Evolutionary conservation across 2,888 invertebrate genomes (phyloP), one percentile per base, ranked within the genome.

Genomic region (Xestia xanthographa): DNA sequence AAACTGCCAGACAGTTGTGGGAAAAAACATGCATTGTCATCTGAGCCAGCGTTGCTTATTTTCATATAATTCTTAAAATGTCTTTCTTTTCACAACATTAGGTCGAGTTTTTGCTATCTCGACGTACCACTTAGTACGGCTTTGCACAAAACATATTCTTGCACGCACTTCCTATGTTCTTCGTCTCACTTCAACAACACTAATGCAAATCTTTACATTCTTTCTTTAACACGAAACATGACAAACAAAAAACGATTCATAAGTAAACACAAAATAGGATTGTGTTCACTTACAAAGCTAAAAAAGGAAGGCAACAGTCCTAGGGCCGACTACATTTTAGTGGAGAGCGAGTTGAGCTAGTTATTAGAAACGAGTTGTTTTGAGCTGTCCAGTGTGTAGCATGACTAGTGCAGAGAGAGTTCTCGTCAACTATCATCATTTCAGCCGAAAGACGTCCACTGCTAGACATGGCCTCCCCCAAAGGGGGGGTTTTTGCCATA

Each of bases 251-350:
- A 70, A 69, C 75, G 62, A 67, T 68, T 80, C n/a, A 63, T 62
- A 43, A 48, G 72, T 77, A 76, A 82, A 82, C 72, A 77, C 22
- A 82, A 82, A 69, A 53, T 83, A 1, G 8, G 26, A 17, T 2
- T 67, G 71, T 74, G 77, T 72, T 72, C 38, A 38, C 62, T 85
- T 71, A 83, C 79, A 79, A 83, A 78, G 62, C 58, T 86, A 78
- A n/a, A 67, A 66, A 79, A 78, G 41, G 20, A 70, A 72, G 48
- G 22, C 8, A 6, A 0, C 8, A 0, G 41, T 63, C 8, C 9
- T n/a, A 4, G n/a, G 1, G 17, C 1, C 22, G 1, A 41, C 63
- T 22, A 41, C 34, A 34, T 34, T 2, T 14, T 4, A 41, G 41
- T 41, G 41, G 6, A 8, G 8, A 14, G n/a, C 63, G 41, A 41